Evolutionary conservation across 2,888 invertebrate genomes (phyloP).

Genomic region (Schizotus pectinicornis): DNA sequence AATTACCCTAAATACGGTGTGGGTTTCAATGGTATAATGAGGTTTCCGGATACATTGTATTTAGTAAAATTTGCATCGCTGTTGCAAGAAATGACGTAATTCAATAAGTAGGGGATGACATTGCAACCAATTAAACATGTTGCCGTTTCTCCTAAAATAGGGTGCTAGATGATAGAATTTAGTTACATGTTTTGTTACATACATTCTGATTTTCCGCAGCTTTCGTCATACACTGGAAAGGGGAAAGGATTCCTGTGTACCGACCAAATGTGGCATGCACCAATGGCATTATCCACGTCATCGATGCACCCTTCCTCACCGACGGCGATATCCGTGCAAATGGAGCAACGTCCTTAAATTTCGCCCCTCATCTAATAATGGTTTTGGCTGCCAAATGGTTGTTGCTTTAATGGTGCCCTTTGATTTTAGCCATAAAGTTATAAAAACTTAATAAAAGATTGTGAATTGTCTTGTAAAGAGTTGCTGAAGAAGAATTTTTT

Average conservation of each 20-base stretch:
- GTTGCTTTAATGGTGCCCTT: slow-evolving; percentile 35
- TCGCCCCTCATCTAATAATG: slow-evolving; percentile 56
- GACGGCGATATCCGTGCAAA: slow-evolving; percentile 83
- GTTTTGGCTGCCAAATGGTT: slow-evolving; percentile 52
- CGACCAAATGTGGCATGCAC: slow-evolving; percentile 94
- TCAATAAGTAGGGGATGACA: too few species aligned
- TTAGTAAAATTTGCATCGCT: too few species aligned
- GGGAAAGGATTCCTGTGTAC: slow-evolving; percentile 81
- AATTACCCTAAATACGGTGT: too few species aligned
- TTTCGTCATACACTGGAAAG: slow-evolving; percentile 85
- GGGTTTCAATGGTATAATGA: too few species aligned
- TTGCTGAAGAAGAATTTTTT: slow-evolving; percentile 12
- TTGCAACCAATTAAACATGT: too few species aligned
- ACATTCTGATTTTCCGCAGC: slow-evolving; percentile 59
- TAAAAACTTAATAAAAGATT: slow-evolving; percentile 10
- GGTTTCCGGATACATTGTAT: too few species aligned
- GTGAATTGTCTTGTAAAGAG: slow-evolving; percentile 21
- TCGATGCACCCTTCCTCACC: slow-evolving; percentile 84
- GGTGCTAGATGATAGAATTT: too few species aligned
- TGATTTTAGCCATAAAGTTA: slow-evolving; percentile 16
- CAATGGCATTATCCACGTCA: slow-evolving; percentile 94
- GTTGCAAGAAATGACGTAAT: too few species aligned
- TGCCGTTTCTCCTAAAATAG: too few species aligned
- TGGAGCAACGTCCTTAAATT: slow-evolving; percentile 45
- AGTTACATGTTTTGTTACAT: background rate